phyloP scores from a whole-genome alignment of 2,113 vertebrate species.

The Motacilla tschutschensis region DNA sequence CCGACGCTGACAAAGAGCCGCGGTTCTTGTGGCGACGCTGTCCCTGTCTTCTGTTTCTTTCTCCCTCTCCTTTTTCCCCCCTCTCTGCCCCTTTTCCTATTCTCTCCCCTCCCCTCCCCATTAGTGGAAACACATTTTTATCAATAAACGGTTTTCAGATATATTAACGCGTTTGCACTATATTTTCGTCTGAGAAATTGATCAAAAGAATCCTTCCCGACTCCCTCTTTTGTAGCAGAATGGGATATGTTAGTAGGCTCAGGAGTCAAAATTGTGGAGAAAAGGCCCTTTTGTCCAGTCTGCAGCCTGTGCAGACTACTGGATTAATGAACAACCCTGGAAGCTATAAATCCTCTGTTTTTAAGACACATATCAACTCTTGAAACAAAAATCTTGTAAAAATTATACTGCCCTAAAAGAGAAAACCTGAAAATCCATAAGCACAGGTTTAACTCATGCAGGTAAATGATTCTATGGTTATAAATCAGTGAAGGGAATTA shows the following conservation, averaged over 20 bases:
- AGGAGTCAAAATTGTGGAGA: not conserved
- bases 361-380: not conserved
- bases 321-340: not conserved
- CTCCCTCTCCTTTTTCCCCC: no score
- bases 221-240: not conserved
- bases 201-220: not conserved
- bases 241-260: not conserved
- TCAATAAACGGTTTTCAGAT: not conserved
- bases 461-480: not conserved
- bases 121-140: not conserved
- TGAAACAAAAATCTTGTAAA: not conserved
- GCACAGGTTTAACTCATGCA: not conserved
- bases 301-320: not conserved
- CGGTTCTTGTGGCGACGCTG: no score
- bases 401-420: not conserved
- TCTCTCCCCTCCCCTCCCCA: no score
- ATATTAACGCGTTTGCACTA: no score
- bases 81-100: no score
- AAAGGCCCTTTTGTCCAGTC: not conserved
- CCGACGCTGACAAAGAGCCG: not conserved
- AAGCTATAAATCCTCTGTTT: not conserved
- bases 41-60: no score
- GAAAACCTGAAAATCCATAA: not conserved
- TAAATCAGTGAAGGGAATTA: not conserved
- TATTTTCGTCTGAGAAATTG: no score